Evolutionary conservation across 2,888 invertebrate genomes (phyloP).

Genomic region (Chironomus tentans): DNA sequence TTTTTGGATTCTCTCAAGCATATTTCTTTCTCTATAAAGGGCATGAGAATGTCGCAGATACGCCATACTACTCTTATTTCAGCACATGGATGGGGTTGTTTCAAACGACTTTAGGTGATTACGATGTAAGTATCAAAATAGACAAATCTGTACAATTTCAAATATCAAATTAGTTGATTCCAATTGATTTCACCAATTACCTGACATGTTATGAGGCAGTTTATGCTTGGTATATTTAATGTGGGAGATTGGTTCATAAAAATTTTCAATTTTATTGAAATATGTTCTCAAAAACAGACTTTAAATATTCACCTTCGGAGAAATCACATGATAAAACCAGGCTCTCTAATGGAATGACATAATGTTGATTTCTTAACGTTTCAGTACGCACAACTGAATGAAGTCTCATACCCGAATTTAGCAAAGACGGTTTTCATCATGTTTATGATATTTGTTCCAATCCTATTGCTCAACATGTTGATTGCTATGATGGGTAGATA

Average conservation of each 20-base stretch:
- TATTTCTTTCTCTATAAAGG: slow-evolving; percentile 90
- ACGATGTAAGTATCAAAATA: slow-evolving; percentile 52
- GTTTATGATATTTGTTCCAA: slow-evolving; percentile 97
- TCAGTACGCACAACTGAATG: slow-evolving; percentile 86
- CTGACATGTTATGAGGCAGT: no score
- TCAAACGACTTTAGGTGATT: slow-evolving; percentile 95
- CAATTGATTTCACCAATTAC: no score
- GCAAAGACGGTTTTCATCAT: slow-evolving; percentile 94
- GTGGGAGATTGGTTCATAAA: no score
- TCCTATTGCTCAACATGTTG: slow-evolving; percentile 90
- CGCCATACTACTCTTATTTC: slow-evolving; percentile 14
- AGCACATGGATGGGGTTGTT: slow-evolving; percentile 97
- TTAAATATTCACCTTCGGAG: not conserved
- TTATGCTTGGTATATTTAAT: no score
- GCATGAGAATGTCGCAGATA: slow-evolving; percentile 29
- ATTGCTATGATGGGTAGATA: slow-evolving; percentile 99
- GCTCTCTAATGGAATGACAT: not conserved
- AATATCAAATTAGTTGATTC: not conserved
- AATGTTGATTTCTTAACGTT: slow-evolving; percentile 33
- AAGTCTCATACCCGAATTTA: slow-evolving; percentile 83
- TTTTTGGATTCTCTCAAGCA: slow-evolving; percentile 94
- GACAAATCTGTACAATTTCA: no score
- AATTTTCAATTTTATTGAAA: no score
- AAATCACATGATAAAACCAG: not conserved
- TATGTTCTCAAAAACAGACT: no score